A percentile compares a stretch with the other conserved stretches of the same genome.
Evolutionary conservation across 2,888 invertebrate genomes (phyloP).

Genomic region (Sthenelais limicola): DNA sequence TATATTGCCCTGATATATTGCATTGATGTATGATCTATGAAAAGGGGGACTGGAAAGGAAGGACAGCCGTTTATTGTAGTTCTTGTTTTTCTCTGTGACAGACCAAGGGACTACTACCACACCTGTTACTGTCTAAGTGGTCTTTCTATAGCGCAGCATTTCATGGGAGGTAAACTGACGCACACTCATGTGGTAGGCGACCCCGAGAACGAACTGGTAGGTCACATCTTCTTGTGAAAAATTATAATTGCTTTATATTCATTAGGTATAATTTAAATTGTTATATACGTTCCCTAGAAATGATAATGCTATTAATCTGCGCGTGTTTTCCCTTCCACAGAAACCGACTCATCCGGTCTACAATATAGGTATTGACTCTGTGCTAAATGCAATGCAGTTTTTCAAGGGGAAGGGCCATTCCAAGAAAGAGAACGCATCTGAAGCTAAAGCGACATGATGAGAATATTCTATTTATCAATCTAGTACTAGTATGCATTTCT

Average conservation of each 20-base stretch:
- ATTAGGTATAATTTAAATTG: neutral
- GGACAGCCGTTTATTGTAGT: too few relatives aligned
- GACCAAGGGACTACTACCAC: slow-evolving; percentile 93
- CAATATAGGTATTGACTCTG: slow-evolving; percentile 83
- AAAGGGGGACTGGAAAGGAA: too few relatives aligned
- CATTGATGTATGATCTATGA: too few relatives aligned
- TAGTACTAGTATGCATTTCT: too few relatives aligned
- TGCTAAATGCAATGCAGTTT: slow-evolving; percentile 70
- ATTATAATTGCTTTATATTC: neutral
- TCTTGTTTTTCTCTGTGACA: too few relatives aligned
- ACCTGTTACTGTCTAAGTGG: slow-evolving; percentile 97
- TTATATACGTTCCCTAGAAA: neutral
- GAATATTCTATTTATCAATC: too few relatives aligned
- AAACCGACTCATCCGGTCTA: slow-evolving; percentile 85
- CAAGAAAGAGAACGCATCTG: too few relatives aligned
- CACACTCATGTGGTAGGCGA: slow-evolving; percentile 77
- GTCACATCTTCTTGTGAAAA: slow-evolving; percentile 47
- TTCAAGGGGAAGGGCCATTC: slow-evolving; percentile 65
- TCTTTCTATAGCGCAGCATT: slow-evolving; percentile 88
- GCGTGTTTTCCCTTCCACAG: slow-evolving; percentile 71
- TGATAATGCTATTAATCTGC: slow-evolving; percentile 30
- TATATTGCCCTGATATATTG: too few relatives aligned
- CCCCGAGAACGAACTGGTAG: slow-evolving; percentile 80
- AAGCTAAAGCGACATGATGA: too few relatives aligned
- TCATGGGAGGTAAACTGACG: slow-evolving; percentile 70